Percentiles rank a stretch among this genome's conserved stretches.
Conservation (phyloP, 2,797 vertebrate genomes). For the Trichosurus vulpecula region DNA sequence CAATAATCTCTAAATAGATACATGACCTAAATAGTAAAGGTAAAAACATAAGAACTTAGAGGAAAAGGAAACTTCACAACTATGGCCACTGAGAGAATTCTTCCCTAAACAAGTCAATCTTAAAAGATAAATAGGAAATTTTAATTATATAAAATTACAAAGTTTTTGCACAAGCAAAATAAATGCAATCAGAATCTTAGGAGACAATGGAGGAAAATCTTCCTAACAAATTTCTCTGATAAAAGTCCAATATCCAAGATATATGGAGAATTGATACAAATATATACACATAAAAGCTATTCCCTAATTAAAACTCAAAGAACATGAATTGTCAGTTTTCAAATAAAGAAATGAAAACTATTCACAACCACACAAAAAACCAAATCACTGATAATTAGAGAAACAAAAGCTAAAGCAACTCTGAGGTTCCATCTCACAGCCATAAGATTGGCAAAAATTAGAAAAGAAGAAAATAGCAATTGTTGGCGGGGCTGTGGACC, state of each 20-base stretch:
- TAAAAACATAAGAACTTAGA: background rate
- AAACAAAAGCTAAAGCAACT: background rate
- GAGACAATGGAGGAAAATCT: background rate
- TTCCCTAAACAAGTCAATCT: background rate
- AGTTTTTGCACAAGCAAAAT: background rate
- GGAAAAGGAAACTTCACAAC: background rate
- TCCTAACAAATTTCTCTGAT: background rate
- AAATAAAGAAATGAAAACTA: background rate
- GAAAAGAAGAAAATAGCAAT: background rate
- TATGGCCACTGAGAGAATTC: background rate
- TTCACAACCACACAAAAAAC: background rate
- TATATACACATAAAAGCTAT: background rate
- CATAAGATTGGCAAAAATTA: background rate
- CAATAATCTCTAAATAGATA: background rate
- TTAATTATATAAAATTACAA: background rate
- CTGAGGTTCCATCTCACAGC: background rate
- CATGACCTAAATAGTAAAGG: background rate
- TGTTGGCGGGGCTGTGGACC: background rate
- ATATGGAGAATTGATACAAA: background rate
- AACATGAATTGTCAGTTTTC: background rate
- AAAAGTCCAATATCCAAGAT: background rate
- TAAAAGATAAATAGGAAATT: background rate
- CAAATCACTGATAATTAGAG: background rate
- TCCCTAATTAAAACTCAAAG: background rate
- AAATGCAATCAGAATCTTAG: background rate